Base-by-base conservation (phyloP, 2,797 vertebrate genomes). In the Brachyalestes nurse region DNA sequence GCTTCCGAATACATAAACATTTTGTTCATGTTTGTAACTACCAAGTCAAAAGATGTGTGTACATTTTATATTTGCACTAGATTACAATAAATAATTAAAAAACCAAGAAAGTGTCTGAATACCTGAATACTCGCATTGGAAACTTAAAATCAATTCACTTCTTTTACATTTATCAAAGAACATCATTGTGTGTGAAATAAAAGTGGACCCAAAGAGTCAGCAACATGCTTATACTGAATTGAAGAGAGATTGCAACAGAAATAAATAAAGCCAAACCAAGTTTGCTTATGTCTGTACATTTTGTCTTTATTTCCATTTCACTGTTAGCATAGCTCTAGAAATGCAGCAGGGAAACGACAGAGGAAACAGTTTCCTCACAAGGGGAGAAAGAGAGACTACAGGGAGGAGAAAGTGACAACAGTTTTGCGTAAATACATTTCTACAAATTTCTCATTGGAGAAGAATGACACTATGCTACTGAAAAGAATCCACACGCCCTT, bases 241-340 rank as follows among this genome's bases (percentile, higher is more conserved):
- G 17, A 72, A 0, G 16, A 57, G 10, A 14, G 64, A 75, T 62
- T 1, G 40, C 28, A 75, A 14, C 19, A 49, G 21, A 62, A 45
- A 17, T 19, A n/a, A n/a, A 61, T 71, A 19, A 61, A 17, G 38
- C 21, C 12, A 61, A 49, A 86, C 76, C 87, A 28, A 7, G 64
- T 65, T 82, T 72, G 57, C 85, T 78, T 69, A 91, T 86, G 93
- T 96, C 96, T 99, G 95, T 98, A 99, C 97, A 99, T 95, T 93
- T 97, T 97, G 95, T 97, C 96, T 86, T 88, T 88, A 84, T 86
- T 87, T 83, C 82, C 79, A 87, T 92, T 91, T 91, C 94, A 96
- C 96, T 93, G 93, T 96, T 96, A 98, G 96, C 96, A 95, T 93
- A 96, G 94, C 95, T 96, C 96, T 97, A 96, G 97, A 97, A 98